Conservation (phyloP, 2,888 invertebrate genomes). For the Augochlorella aurata region DNA sequence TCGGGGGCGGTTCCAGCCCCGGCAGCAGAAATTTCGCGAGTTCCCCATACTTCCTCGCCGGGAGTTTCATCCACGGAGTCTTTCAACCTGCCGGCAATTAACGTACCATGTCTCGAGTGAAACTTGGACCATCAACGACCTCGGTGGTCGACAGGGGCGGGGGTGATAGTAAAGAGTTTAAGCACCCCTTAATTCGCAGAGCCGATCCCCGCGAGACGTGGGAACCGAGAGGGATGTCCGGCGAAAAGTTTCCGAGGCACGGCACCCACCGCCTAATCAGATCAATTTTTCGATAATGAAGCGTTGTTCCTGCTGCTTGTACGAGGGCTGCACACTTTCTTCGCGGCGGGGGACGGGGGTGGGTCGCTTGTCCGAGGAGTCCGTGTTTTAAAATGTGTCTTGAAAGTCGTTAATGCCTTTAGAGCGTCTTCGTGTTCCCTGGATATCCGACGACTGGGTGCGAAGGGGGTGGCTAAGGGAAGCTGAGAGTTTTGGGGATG, state of each 20-base stretch:
- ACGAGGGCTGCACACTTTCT: conserved; percentile 44
- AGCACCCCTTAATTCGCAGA: conserved; percentile 49
- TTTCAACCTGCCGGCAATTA: conserved; percentile 46
- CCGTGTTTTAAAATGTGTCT: conserved; percentile 69
- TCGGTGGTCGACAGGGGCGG: not conserved
- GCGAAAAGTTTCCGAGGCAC: conserved; percentile 58
- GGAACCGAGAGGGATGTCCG: conserved; percentile 68
- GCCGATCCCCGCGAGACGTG: conserved; percentile 48
- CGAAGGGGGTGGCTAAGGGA: not conserved
- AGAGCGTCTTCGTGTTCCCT: conserved; percentile 70
- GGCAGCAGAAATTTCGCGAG: conserved; percentile 17
- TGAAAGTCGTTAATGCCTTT: conserved; percentile 73
- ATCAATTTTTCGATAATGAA: conserved; percentile 81
- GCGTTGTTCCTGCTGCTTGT: conserved; percentile 64
- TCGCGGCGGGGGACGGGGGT: not conserved
- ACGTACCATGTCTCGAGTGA: conserved; percentile 41
- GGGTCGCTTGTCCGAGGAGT: conserved; percentile 40
- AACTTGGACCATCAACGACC: conserved; percentile 21
- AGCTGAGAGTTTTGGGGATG: not conserved
- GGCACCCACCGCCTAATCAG: conserved; percentile 73
- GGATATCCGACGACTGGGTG: conserved; percentile 55
- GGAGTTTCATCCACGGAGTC: conserved; percentile 25
- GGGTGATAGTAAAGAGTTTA: conserved; percentile 34
- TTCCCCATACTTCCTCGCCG: conserved; percentile 2
- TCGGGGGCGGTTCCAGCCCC: not conserved